A percentile compares a stretch with the other conserved stretches of the same genome.
Conservation (phyloP, 2,797 vertebrate genomes). For the Staurois parvus region DNA sequence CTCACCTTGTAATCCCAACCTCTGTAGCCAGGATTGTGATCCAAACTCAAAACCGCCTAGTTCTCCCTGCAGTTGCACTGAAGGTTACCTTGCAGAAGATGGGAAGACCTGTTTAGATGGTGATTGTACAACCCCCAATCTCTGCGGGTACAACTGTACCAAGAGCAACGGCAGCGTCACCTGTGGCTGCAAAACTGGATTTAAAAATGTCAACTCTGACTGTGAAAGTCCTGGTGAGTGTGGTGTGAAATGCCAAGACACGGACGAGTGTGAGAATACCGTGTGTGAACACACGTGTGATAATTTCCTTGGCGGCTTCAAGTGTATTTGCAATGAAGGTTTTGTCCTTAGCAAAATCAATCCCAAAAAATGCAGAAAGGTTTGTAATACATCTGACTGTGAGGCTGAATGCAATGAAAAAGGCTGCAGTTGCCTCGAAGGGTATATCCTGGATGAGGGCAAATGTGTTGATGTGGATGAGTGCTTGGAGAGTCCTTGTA, state of each 20-base stretch:
- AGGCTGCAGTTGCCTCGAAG: constrained; percentile 77
- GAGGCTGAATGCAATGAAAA: constrained; percentile 66
- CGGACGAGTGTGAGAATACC: constrained; percentile 62
- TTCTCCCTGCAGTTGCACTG: constrained; percentile 73
- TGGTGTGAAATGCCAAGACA: background rate
- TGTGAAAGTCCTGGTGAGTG: constrained; percentile 68
- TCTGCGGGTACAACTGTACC: constrained; percentile 76
- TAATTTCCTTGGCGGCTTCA: background rate
- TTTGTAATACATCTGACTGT: constrained; percentile 75
- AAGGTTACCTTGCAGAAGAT: constrained; percentile 73
- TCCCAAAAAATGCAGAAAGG: constrained; percentile 66
- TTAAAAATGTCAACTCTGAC: constrained; percentile 16
- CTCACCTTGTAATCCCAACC: constrained; percentile 38
- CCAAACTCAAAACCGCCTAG: accelerated
- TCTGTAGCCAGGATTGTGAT: constrained; percentile 69
- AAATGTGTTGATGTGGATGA: constrained; percentile 80
- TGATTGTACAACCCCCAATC: constrained; percentile 70
- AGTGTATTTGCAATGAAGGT: background rate
- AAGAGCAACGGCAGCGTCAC: constrained; percentile 74
- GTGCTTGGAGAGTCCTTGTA: constrained; percentile 53
- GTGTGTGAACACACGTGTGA: constrained; percentile 82
- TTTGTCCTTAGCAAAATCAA: accelerated
- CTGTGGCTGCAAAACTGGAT: constrained; percentile 77
- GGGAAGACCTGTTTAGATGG: constrained; percentile 75
- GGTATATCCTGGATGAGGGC: constrained; percentile 73